Conservation (phyloP, 92 coral and sea anemone genomes). For the Pocillopora grandis region DNA sequence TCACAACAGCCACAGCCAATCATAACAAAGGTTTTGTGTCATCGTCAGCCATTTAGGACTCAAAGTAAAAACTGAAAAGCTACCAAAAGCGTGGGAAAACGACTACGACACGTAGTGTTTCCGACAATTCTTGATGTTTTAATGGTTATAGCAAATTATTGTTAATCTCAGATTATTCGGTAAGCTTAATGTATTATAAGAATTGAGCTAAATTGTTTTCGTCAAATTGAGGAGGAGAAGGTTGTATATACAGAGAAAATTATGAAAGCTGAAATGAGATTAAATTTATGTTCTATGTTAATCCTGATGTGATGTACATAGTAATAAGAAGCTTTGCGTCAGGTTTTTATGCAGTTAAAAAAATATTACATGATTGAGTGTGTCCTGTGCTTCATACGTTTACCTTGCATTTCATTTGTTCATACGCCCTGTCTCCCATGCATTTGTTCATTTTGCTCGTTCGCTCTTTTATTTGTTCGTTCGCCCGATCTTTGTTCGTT, state of each 20-base stretch:
- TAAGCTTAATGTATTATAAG: background rate
- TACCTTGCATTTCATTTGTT: background rate
- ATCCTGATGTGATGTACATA: constrained; percentile 28
- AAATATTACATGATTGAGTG: background rate
- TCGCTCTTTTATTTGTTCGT: background rate
- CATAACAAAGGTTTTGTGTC: too few species aligned
- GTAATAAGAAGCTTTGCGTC: background rate
- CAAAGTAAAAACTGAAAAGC: too few species aligned
- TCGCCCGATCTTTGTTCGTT: background rate
- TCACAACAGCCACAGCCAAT: too few species aligned
- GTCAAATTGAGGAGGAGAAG: background rate
- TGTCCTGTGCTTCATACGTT: background rate
- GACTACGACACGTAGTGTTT: too few species aligned
- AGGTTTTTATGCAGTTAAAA: constrained; percentile 30
- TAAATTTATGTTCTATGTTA: constrained; percentile 8
- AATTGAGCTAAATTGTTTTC: background rate
- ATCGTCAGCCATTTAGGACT: too few species aligned
- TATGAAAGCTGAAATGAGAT: constrained; percentile 21
- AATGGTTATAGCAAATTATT: too few species aligned
- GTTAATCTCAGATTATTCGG: background rate
- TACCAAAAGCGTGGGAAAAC: too few species aligned
- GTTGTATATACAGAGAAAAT: constrained; percentile 24
- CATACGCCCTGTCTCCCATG: background rate
- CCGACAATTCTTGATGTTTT: too few species aligned
- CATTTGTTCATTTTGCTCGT: background rate